Evolutionary conservation across 1,140 invertebrate species (phyloP), one percentile per base, ranked within the genome.

Genomic region (Drosophila rufa): DNA sequence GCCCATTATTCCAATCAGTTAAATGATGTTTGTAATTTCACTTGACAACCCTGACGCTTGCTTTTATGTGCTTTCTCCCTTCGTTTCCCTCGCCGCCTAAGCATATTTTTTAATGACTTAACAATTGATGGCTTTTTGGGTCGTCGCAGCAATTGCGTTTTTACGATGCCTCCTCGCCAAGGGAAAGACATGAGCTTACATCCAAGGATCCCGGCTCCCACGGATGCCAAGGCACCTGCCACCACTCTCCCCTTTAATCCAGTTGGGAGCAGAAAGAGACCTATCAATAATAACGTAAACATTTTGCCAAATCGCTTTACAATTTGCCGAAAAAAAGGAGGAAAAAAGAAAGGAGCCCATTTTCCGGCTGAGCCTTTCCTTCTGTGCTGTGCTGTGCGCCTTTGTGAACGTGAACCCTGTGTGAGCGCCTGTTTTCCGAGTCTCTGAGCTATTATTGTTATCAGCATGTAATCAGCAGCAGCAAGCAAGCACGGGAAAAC

Each of bases 271-370:
- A 17, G 22, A 38, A 22, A 17, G 4, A 46, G 33, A 43, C 30
- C 79, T 80, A 82, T 86, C 83, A 86, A 86, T 86, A 86, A 86
- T 87, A 87, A 86, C 75, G 76, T 79, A 67, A 82, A 74, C 83
- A 87, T 85, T 80, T 86, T 87, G 66, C 61, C 70, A 86, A 86
- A 87, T 89, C 83, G 83, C 83, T 83, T 86, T 83, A 73, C 71
- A 82, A 87, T 83, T 86, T 86, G 45, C 75, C 50, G 14, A 66
- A 60, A 71, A 43, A n/a, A 51, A 19, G 15, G n/a, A 45, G 48
- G 40, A 15, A 45, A 56, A 47, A 15, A 17, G 53, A 69, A 71
- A 51, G 36, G 42, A 40, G 40, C 47, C 62, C 80, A 78, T 85
- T 85, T 86, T 74, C 74, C 60, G 81, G 48, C 43, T 60, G 56